Base-by-base conservation (phyloP, 2,113 vertebrate genomes). In the Nothocercus nigrocapillus region DNA sequence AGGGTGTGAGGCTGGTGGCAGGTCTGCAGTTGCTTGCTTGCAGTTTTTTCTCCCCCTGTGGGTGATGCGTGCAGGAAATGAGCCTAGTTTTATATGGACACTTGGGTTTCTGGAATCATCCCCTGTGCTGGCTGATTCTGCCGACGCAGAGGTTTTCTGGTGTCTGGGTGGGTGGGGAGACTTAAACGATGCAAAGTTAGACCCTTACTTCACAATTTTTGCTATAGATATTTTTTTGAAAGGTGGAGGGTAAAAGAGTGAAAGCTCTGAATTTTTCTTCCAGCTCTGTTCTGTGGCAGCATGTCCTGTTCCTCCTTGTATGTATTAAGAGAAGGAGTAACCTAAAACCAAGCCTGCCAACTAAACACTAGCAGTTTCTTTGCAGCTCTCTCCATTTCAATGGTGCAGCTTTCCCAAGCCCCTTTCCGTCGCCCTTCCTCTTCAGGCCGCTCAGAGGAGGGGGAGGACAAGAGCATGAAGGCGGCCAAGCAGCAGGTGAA, bases 361-460 rank as follows among this genome's bases (percentile, higher is more conserved):
- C 72, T 94, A 81, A 97, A 96, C 34, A 15, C 69, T 22, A 45
- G 11, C 40, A 45, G 51, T 94, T 91, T 92, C 53, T 90, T 96
- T 97, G 82, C 96, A 97, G 97, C 93, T 89, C 91, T 97, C 94
- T 94, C 96, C 72, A 92, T 96, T 96, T 98, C 94, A 96, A 98
- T 99, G 99, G 99, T 99, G 98, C 99, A 98, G 98, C 98, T 99
- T 93, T 98, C 98, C 96, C 96, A 98, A 56, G 97, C 97, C 89
- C 97, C 97, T 76, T 94, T 92, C 66, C 93, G 93, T 88, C 88
- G 96, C 89, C 96, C 97, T 82, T 94, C 97, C 72, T 96, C 98
- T 91, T 97, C 98, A 92, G 98, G 97, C 87, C 51, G 8, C 53
- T 97, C 96, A 13, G 97, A 97, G 78, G 96, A 92, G 85, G 96